Conservation (phyloP, 2,888 invertebrate species). For the Bedellia somnulentella region DNA sequence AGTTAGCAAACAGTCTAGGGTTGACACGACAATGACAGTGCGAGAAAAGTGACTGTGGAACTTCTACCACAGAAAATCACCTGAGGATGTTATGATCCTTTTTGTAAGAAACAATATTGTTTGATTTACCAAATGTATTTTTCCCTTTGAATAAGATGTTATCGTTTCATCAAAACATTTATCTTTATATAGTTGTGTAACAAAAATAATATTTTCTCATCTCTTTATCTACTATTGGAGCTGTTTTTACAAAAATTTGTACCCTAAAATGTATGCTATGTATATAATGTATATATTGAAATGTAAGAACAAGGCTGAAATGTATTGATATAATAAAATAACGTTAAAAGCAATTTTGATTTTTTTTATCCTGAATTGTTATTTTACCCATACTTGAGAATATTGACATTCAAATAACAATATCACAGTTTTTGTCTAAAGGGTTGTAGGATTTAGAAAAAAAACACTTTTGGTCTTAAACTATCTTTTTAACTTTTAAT, state of each 20-base stretch:
- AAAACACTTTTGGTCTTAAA: too few relatives aligned
- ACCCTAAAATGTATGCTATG: conserved; percentile 40
- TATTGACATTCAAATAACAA: too few relatives aligned
- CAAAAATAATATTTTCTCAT: conserved; percentile 31
- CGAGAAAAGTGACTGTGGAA: conserved; percentile 54
- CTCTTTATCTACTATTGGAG: conserved; percentile 13
- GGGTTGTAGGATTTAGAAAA: too few relatives aligned
- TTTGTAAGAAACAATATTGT: conserved; percentile 22
- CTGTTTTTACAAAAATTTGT: conserved; percentile 53
- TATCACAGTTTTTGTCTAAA: too few relatives aligned
- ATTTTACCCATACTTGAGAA: too few relatives aligned
- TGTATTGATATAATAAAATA: conserved; percentile 60
- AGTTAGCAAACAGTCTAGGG: conserved; percentile 70
- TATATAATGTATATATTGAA: conserved; percentile 54
- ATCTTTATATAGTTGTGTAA: conserved; percentile 3
- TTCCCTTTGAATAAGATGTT: too few relatives aligned
- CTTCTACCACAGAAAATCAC: conserved; percentile 42
- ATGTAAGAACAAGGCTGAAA: conserved; percentile 59
- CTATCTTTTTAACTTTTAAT: too few relatives aligned
- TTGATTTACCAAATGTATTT: too few relatives aligned
- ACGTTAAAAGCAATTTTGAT: conserved; percentile 35
- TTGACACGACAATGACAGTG: conserved; percentile 64
- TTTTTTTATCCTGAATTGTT: conserved; percentile 11
- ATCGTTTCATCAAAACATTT: too few relatives aligned
- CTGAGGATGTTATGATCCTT: conserved; percentile 56